Evolutionary conservation across 2,888 invertebrate genomes (phyloP).

Genomic region (Trachelus tabidus): DNA sequence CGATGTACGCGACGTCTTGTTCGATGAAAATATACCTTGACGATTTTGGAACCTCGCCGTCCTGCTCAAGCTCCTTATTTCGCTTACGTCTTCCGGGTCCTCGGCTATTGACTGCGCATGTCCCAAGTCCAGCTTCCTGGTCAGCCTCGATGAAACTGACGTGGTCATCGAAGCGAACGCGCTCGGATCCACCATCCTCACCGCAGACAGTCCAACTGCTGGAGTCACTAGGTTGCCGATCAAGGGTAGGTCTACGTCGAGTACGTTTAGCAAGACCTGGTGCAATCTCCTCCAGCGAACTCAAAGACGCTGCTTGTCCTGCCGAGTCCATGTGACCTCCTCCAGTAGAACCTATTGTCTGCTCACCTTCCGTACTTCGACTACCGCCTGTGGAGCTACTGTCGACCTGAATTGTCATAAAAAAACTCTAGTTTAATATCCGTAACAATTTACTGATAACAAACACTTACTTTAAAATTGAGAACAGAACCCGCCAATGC

Average conservation of each 20-base stretch:
- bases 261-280: conserved; percentile 61
- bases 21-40: conserved; percentile 43
- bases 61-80: conserved; percentile 21
- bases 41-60: conserved; percentile 40
- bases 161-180: conserved; percentile 76
- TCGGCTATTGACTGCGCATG: conserved; percentile 61
- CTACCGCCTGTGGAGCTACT: conserved; percentile 52
- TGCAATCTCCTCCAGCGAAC: conserved; percentile 66
- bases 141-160: conserved; percentile 70
- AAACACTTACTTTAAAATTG: conserved; percentile 71
- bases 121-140: conserved; percentile 66
- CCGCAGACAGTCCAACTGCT: conserved; percentile 61
- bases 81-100: conserved; percentile 36
- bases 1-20: neutral
- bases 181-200: conserved; percentile 72
- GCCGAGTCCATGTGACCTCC: conserved; percentile 53
- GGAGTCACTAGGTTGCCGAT: conserved; percentile 61
- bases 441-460: neutral
- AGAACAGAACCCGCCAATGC: conserved; percentile 83
- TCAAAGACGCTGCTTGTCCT: conserved; percentile 64
- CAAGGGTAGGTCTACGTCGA: conserved; percentile 60
- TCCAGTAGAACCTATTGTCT: conserved; percentile 28
- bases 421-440: neutral
- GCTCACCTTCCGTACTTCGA: conserved; percentile 52
- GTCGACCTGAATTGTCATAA: conserved; percentile 49